phyloP scores from a whole-genome alignment of 2,113 vertebrate genomes.

The Phaethornis superciliosus region DNA sequence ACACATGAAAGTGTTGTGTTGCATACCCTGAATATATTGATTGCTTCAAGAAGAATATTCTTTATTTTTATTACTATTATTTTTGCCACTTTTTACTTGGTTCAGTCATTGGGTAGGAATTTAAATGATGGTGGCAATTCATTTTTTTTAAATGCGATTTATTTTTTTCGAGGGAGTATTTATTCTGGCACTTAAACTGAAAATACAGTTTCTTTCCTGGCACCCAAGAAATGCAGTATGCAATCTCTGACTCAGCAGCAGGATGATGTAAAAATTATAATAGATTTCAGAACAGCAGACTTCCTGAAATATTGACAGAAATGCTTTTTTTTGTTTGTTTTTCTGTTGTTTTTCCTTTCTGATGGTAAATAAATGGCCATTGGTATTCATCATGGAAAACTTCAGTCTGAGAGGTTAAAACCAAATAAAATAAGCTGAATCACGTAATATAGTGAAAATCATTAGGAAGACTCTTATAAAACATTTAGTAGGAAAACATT shows the following conservation, averaged over 20 bases:
- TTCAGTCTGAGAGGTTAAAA: not conserved
- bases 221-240: not conserved
- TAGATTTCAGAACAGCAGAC: not conserved
- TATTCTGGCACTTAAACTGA: not conserved
- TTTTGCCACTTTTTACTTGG: not conserved
- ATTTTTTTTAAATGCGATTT: not conserved
- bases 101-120: not conserved
- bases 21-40: not conserved
- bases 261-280: not conserved
- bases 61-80: not conserved
- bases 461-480: not conserved
- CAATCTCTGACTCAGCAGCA: not conserved
- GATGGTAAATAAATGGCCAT: not conserved
- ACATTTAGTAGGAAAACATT: rapidly evolving
- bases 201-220: not conserved
- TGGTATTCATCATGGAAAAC: not conserved
- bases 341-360: not conserved
- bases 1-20: not conserved
- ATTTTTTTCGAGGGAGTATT: not conserved
- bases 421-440: not conserved
- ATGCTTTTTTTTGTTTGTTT: not conserved
- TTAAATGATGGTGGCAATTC: not conserved
- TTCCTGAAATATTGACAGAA: not conserved
- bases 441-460: not conserved
- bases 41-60: not conserved